A percentile compares a stretch with the other conserved stretches of the same genome.
These are phyloP conservation scores for Harpagus bidentatus DNA, from an alignment of 2,113 vertebrate species.

Conservation along the genomic window DNA sequence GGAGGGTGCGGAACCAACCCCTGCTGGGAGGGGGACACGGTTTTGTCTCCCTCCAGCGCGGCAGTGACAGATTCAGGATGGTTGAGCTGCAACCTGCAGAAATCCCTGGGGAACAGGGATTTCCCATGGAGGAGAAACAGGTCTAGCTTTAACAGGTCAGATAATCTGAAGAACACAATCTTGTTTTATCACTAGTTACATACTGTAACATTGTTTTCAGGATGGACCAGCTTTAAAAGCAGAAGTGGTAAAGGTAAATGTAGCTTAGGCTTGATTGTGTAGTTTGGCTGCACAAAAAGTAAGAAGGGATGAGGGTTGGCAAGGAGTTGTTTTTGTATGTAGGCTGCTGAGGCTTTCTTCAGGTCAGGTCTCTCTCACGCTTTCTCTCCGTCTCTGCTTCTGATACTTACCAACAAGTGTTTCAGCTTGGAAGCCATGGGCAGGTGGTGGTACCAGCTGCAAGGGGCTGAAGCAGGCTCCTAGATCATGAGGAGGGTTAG, in stretches of 20 bases:
- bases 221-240: background rate
- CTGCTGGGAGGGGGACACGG: accelerated
- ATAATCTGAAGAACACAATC: background rate
- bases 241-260: background rate
- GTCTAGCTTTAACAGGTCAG: background rate
- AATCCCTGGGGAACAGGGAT: accelerated
- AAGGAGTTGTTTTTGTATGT: background rate
- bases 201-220: background rate
- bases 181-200: background rate
- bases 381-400: background rate
- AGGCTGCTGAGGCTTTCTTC: background rate
- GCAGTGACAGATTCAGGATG: background rate
- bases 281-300: background rate
- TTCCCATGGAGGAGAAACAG: background rate
- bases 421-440: background rate
- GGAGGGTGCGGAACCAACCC: background rate
- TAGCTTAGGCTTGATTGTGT: background rate
- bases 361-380: accelerated
- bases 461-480: background rate
- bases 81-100: background rate
- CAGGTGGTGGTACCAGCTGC: background rate
- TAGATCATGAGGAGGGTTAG: background rate
- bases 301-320: background rate
- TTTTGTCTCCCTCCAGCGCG: background rate
- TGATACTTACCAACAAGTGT: background rate